Conservation (phyloP, 2,797 vertebrate genomes). For the Hypotaenidia philippensis region DNA sequence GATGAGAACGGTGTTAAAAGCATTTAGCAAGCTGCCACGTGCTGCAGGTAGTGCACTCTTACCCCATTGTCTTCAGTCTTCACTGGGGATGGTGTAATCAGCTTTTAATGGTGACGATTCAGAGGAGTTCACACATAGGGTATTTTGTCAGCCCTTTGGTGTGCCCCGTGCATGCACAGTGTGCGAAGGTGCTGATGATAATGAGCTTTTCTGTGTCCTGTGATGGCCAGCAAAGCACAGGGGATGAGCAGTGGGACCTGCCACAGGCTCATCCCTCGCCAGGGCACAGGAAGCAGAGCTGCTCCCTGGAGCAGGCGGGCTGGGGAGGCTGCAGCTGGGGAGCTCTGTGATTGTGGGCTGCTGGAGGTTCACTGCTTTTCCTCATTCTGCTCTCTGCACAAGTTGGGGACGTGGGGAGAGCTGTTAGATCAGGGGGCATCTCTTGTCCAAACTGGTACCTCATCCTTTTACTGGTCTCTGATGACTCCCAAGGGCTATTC, state of each 20-base stretch:
- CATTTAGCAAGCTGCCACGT: background rate
- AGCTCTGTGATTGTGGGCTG: background rate
- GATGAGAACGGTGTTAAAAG: background rate
- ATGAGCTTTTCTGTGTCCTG: background rate
- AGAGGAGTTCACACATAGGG: background rate
- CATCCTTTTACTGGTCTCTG: background rate
- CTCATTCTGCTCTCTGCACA: background rate
- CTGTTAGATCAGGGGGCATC: background rate
- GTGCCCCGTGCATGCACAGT: accelerated
- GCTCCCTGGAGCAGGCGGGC: background rate
- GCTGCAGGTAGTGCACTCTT: background rate
- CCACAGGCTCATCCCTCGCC: background rate
- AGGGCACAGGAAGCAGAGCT: background rate
- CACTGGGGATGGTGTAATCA: background rate
- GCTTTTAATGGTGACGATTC: background rate
- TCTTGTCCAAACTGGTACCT: background rate
- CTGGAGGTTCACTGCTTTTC: background rate
- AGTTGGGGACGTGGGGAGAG: background rate
- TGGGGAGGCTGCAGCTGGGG: accelerated
- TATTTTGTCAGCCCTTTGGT: background rate
- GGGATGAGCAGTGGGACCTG: background rate
- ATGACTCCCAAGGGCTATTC: background rate
- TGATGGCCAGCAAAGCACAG: background rate
- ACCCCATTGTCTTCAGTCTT: background rate
- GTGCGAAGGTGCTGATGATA: background rate